A percentile compares a stretch with the other conserved stretches of the same genome.
Evolutionary conservation across 2,113 vertebrate species (phyloP).

Genomic region (Forbesichthys agassizii): DNA sequence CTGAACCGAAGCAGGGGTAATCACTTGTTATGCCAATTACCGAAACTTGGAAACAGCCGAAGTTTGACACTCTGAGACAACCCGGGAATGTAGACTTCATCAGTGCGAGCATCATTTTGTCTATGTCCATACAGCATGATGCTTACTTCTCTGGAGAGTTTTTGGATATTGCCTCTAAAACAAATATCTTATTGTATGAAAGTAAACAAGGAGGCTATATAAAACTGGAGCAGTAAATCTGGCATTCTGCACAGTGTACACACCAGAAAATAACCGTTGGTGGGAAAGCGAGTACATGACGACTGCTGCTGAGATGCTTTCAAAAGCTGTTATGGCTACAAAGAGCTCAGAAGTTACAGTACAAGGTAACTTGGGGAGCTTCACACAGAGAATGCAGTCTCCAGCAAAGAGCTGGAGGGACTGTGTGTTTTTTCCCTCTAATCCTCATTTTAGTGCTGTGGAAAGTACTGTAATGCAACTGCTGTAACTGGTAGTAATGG

Average conservation of each 20-base stretch:
- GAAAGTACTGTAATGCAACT: neutral
- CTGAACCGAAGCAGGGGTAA: slow-evolving; percentile 61
- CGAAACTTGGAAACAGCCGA: slow-evolving; percentile 56
- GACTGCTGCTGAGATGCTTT: slow-evolving; percentile 52
- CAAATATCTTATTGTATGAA: slow-evolving; percentile 45
- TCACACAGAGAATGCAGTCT: slow-evolving; percentile 37
- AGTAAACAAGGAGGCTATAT: slow-evolving; percentile 52
- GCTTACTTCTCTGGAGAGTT: slow-evolving; percentile 58
- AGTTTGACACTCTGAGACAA: slow-evolving; percentile 62
- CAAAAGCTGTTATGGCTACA: slow-evolving; percentile 44
- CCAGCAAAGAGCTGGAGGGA: neutral
- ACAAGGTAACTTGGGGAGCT: slow-evolving; percentile 24
- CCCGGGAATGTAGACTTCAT: slow-evolving; percentile 47
- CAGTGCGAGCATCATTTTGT: slow-evolving; percentile 59
- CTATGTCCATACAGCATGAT: slow-evolving; percentile 67
- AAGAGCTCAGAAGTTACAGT: slow-evolving; percentile 27
- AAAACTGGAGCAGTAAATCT: slow-evolving; percentile 23
- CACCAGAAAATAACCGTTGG: slow-evolving; percentile 33
- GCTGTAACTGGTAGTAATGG: neutral
- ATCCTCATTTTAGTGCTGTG: neutral
- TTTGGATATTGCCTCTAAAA: slow-evolving; percentile 43
- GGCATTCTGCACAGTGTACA: slow-evolving; percentile 24
- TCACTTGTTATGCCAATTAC: slow-evolving; percentile 70
- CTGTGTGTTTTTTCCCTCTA: slow-evolving; percentile 1
- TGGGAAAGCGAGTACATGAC: slow-evolving; percentile 41